Base-by-base conservation (phyloP, 2,113 vertebrate species). In the Galeopterus variegatus region DNA sequence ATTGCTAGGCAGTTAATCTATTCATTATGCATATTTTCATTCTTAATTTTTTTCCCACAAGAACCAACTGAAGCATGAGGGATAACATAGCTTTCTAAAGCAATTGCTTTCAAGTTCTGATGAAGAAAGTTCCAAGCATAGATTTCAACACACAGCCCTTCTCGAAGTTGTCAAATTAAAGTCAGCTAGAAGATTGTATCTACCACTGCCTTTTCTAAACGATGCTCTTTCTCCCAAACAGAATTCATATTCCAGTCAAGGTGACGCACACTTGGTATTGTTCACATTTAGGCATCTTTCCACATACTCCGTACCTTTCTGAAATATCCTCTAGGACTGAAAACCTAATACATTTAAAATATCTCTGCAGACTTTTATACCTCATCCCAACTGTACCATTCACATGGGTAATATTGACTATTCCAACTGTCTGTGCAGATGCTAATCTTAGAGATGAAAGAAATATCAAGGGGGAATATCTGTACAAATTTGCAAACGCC, bases 1-100 rank as follows among this genome's bases (percentile, higher is more conserved):
- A 97, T 60, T 96, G 62, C 86, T 89, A 96, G 77, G 92, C 65
- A 89, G 69, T 90, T 98, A 88, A 97, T 97, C 62, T 95, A 95
- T 84, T 54, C 82, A 75, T 64, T 92, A 87, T 60, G 91, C 88
- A 36, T 81, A 83, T 91, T 97, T 97, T 93, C 84, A 94, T 90
- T 98, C 76, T 90, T 94, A 21, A 28, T 82, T 97, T 93, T 9
- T 91, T 28, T 11, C 86, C 5, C 41, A 41, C 41, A 31, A 91
- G 65, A 85, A 92, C 65, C 91, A 90, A 94, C 58, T 75, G 92
- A 97, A 90, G 82, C 62, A 70, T 90, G 60, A 82, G 88, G 84
- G 48, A 93, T 87, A 87, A 96, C 33, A 76, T 1, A 70, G 56
- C 41, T 93, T 97, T 77, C 80, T 81, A 75, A 83, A 88, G 69